Percentiles rank a stretch among this genome's conserved stretches.
Evolutionary conservation across 2,888 invertebrate species (phyloP).

Genomic region (Girardia tigrina): DNA sequence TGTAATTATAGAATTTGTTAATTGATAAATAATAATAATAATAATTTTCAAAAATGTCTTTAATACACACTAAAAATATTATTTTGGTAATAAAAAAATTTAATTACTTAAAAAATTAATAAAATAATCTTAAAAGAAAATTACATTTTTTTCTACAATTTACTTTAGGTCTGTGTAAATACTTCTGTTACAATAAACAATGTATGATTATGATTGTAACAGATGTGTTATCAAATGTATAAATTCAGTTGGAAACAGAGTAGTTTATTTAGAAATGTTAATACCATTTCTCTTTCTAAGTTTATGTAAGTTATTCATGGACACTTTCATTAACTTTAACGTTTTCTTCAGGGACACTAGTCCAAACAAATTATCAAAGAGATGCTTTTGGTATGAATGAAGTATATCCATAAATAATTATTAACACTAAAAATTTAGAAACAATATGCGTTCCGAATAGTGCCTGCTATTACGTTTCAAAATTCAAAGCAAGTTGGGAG

Average conservation of each 20-base stretch:
- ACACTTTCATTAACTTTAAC: not conserved
- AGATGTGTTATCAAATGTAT: not conserved
- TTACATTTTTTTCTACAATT: too few relatives aligned
- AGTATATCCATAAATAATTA: not conserved
- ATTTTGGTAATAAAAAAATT: too few relatives aligned
- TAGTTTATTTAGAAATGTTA: conserved; percentile 23
- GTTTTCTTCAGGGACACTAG: not conserved
- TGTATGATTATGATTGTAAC: not conserved
- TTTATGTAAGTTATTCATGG: not conserved
- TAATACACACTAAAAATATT: too few relatives aligned
- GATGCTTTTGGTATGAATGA: not conserved
- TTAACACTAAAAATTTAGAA: not conserved
- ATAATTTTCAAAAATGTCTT: too few relatives aligned
- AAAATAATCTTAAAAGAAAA: too few relatives aligned
- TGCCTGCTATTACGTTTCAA: not conserved
- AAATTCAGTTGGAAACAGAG: not conserved
- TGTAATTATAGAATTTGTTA: too few relatives aligned
- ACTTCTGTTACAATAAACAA: not conserved
- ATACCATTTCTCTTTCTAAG: not conserved
- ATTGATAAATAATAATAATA: too few relatives aligned
- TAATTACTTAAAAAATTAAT: too few relatives aligned
- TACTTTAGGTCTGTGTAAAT: too few relatives aligned
- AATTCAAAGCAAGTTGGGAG: conserved; percentile 16
- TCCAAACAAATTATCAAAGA: not conserved
- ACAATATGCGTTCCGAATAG: not conserved